Percentiles rank a stretch among this genome's conserved stretches.
These are phyloP conservation scores for Amitus sp. DNA, from an alignment of 2,888 invertebrate genomes.

Conservation along the genomic window DNA sequence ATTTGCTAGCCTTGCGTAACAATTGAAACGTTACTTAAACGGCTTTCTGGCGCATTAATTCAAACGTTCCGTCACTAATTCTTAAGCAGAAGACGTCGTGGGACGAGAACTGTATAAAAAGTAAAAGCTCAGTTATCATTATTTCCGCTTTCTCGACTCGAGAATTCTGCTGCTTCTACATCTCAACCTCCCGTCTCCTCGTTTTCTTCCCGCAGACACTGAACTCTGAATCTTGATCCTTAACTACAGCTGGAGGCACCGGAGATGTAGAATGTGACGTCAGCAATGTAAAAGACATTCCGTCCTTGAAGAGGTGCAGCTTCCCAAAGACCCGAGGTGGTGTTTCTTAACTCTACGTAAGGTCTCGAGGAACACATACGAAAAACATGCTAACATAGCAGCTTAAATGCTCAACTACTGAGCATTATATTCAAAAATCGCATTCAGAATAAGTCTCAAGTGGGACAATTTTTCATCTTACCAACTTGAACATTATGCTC, in stretches of 20 bases:
- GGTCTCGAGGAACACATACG: not conserved
- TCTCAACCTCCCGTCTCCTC: not conserved
- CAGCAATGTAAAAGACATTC: constrained; percentile 9
- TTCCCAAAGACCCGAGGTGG: constrained; percentile 1
- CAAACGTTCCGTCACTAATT: constrained; percentile 16
- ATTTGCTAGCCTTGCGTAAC: constrained; percentile 19
- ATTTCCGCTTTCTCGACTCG: constrained; percentile 12
- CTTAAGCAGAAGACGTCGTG: constrained; percentile 11
- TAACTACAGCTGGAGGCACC: constrained; percentile 7
- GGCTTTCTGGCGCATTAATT: constrained; percentile 26
- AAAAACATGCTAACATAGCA: not conserved
- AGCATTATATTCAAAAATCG: no score
- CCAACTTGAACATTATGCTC: no score
- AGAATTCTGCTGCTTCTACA: not conserved
- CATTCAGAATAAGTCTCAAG: no score
- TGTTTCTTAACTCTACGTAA: constrained; percentile 5
- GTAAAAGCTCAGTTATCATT: constrained; percentile 15
- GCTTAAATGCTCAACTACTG: no score
- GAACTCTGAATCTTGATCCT: constrained; percentile 11
- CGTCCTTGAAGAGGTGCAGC: not conserved
- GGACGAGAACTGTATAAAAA: constrained; percentile 14
- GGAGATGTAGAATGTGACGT: constrained; percentile 13
- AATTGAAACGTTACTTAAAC: constrained; percentile 23
- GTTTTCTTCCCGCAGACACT: constrained; percentile 10
- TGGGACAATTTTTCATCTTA: no score